These are phyloP conservation scores for Yponomeuta sedellus DNA, from an alignment of 2,888 invertebrate genomes.

Conservation along the genomic window DNA sequence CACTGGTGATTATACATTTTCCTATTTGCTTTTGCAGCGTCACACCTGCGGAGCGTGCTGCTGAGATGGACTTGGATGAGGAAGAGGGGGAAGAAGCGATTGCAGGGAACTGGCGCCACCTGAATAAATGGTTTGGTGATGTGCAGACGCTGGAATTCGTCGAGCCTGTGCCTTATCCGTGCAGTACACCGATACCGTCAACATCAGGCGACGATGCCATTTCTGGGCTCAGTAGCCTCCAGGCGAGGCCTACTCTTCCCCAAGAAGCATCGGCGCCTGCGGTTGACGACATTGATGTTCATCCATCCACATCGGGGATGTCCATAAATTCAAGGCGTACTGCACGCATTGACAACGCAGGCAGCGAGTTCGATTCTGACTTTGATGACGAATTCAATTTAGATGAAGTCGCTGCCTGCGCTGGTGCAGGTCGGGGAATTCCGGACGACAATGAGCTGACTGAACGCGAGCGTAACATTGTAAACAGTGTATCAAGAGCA, in stretches of 20 bases:
- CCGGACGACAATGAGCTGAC: constrained; percentile 4
- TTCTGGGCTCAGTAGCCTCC: background rate
- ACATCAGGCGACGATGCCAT: background rate
- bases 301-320: background rate
- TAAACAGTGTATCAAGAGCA: background rate
- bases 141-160: background rate
- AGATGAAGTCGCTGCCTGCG: background rate
- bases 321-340: background rate
- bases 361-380: constrained; percentile 4
- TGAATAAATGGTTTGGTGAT: background rate
- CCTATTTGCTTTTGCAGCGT: background rate
- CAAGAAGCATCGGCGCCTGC: background rate
- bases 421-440: background rate
- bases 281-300: background rate
- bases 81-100: background rate
- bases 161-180: background rate
- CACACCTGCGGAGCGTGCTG: too few species aligned
- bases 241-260: background rate
- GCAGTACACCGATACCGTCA: background rate
- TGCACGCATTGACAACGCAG: background rate
- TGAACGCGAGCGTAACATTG: background rate
- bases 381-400: constrained; percentile 1
- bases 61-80: background rate
- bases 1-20: background rate
- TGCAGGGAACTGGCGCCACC: background rate